These are phyloP conservation scores for Acleris sparsana DNA, from an alignment of 2,888 invertebrate species.

Conservation along the genomic window DNA sequence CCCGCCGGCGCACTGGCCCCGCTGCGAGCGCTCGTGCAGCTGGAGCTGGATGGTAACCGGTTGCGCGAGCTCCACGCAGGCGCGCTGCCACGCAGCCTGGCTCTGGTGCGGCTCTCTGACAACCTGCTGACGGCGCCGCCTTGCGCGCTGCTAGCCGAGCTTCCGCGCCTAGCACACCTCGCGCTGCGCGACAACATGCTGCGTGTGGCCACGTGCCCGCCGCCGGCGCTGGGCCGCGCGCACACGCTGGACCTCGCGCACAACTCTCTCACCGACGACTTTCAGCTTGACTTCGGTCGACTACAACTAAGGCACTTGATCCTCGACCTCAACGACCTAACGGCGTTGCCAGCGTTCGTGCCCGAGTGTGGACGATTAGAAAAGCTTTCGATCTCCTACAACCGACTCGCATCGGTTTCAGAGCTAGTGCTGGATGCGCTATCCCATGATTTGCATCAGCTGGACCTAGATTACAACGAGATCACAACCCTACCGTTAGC, in stretches of 20 bases:
- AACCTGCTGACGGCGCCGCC: conserved; percentile 86
- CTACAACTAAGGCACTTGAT: conserved; percentile 88
- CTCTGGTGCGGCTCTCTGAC: conserved; percentile 86
- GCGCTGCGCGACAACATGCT: conserved; percentile 80
- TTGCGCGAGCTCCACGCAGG: conserved; percentile 82
- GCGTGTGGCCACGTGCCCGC: conserved; percentile 39
- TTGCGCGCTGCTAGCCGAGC: conserved; percentile 73
- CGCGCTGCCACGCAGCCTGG: conserved; percentile 84
- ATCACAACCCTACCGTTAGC: conserved; percentile 85
- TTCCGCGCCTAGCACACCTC: conserved; percentile 85
- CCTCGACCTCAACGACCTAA: conserved; percentile 89
- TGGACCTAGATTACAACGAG: conserved; percentile 90
- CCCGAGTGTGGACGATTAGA: conserved; percentile 86
- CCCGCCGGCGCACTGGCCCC: conserved; percentile 80
- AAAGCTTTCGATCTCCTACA: conserved; percentile 89
- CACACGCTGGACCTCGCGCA: conserved; percentile 91
- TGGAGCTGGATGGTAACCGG: conserved; percentile 88
- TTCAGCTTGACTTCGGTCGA: conserved; percentile 85
- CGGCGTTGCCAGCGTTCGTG: conserved; percentile 84
- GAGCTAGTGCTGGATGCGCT: conserved; percentile 86
- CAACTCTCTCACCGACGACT: conserved; percentile 87
- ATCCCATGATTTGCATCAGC: conserved; percentile 86
- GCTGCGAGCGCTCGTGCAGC: conserved; percentile 83
- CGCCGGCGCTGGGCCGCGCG: conserved; percentile 45
- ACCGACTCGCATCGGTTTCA: conserved; percentile 86